Conservation (phyloP, 1,140 invertebrate species). For the Atta texana region DNA sequence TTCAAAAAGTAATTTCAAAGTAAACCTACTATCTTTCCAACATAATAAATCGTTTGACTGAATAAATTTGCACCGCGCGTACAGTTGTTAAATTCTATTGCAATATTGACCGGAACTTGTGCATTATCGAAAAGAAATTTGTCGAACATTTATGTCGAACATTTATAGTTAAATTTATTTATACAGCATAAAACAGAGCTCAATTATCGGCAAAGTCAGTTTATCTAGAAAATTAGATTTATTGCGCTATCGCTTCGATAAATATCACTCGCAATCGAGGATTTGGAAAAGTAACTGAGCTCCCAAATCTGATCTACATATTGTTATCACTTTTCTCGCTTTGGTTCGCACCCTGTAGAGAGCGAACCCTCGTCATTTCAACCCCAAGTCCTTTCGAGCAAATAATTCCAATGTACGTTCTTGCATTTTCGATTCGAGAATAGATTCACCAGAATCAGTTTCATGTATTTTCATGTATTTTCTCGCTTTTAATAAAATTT, state of each 20-base stretch:
- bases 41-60: conserved; percentile 49
- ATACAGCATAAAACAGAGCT: conserved; percentile 16
- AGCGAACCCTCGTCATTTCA: conserved; percentile 39
- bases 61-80: conserved; percentile 39
- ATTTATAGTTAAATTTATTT: not conserved
- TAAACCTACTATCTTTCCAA: conserved; percentile 38
- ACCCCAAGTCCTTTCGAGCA: conserved; percentile 21
- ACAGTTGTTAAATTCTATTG: conserved; percentile 27
- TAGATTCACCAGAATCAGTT: not conserved
- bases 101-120: conserved; percentile 17
- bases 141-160: conserved; percentile 2
- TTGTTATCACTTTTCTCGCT: conserved; percentile 51
- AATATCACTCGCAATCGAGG: conserved; percentile 25
- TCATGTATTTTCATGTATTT: not conserved
- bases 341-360: conserved; percentile 23
- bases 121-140: conserved; percentile 38
- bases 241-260: conserved; percentile 38
- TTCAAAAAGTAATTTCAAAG: conserved; percentile 54
- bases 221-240: conserved; percentile 33
- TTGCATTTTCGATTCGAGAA: not conserved
- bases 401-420: conserved; percentile 39
- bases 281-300: conserved; percentile 26
- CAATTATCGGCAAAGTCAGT: not conserved
- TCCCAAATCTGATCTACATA: conserved; percentile 40
- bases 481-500: conserved; percentile 1